These are phyloP conservation scores for Pollenia angustigena DNA, from an alignment of 2,888 invertebrate genomes.

Conservation along the genomic window DNA sequence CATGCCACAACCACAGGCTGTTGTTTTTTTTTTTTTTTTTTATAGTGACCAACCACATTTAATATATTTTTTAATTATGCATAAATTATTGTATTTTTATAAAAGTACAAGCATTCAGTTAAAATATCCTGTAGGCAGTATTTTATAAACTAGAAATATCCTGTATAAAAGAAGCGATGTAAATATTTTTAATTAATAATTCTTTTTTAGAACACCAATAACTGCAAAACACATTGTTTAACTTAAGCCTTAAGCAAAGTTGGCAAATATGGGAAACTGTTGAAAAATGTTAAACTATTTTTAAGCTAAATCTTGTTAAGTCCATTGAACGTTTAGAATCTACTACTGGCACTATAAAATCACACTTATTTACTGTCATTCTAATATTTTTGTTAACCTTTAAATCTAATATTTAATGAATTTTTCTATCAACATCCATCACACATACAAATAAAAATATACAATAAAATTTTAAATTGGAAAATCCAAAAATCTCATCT, in stretches of 20 bases:
- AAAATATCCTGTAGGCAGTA: not conserved
- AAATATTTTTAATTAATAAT: no score
- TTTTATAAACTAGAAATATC: not conserved
- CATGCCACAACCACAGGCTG: constrained; percentile 23
- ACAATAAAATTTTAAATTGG: constrained; percentile 40
- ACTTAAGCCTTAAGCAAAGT: no score
- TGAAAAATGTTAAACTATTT: no score
- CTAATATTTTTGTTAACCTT: not conserved
- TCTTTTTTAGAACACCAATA: no score
- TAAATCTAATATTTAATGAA: constrained; percentile 40
- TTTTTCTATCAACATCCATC: constrained; percentile 46
- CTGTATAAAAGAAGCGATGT: no score
- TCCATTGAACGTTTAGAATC: no score
- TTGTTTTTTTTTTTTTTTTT: constrained; percentile 30
- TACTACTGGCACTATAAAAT: no score
- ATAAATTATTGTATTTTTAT: constrained; percentile 5
- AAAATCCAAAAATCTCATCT: constrained; percentile 23
- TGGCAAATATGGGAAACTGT: no score
- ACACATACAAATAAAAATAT: not conserved
- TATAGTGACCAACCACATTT: constrained; percentile 30
- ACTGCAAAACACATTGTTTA: no score
- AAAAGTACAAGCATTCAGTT: not conserved
- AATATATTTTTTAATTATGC: constrained; percentile 1
- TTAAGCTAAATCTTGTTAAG: no score
- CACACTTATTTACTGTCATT: no score